A percentile compares a stretch with the other conserved stretches of the same genome.
phyloP scores from a whole-genome alignment of 2,888 invertebrate species.

The Stenoptilia bipunctidactyla region DNA sequence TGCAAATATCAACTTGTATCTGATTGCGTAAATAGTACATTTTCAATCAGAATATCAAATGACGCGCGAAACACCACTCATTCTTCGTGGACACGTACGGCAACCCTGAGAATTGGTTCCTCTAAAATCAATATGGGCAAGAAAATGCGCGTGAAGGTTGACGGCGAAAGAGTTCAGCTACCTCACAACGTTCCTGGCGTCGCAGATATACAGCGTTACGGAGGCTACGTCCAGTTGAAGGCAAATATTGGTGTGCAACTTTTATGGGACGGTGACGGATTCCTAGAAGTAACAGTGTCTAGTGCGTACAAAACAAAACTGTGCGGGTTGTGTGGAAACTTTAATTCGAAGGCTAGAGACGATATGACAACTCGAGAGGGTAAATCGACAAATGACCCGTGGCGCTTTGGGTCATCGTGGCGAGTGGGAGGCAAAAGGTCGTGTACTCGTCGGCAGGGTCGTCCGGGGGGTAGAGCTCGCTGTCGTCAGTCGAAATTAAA shows the following conservation, averaged over 20 bases:
- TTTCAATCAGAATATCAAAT: conserved; percentile 91
- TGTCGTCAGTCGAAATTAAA: conserved; percentile 59
- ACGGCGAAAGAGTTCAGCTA: conserved; percentile 79
- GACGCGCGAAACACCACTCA: conserved; percentile 83
- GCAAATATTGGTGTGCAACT: conserved; percentile 85
- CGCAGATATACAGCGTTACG: conserved; percentile 74
- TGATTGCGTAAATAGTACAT: conserved; percentile 83
- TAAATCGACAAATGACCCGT: conserved; percentile 73
- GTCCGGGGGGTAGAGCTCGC: conserved; percentile 45
- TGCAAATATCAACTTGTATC: conserved; percentile 92
- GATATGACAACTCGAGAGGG: conserved; percentile 84
- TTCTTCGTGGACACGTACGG: conserved; percentile 93
- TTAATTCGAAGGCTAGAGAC: conserved; percentile 87
- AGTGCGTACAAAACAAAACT: conserved; percentile 79
- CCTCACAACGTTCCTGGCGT: conserved; percentile 74
- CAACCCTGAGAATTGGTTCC: conserved; percentile 82
- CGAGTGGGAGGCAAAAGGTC: conserved; percentile 85
- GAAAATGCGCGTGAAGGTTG: conserved; percentile 87
- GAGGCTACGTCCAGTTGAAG: conserved; percentile 76
- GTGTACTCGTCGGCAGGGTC: conserved; percentile 74
- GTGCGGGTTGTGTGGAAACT: conserved; percentile 96
- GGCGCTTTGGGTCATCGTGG: conserved; percentile 91
- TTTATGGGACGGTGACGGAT: conserved; percentile 94
- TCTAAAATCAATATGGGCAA: conserved; percentile 88
- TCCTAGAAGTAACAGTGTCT: conserved; percentile 87